These are phyloP conservation scores for Diabrotica virgifera DNA, from an alignment of 1,140 invertebrate genomes.

Conservation along the genomic window DNA sequence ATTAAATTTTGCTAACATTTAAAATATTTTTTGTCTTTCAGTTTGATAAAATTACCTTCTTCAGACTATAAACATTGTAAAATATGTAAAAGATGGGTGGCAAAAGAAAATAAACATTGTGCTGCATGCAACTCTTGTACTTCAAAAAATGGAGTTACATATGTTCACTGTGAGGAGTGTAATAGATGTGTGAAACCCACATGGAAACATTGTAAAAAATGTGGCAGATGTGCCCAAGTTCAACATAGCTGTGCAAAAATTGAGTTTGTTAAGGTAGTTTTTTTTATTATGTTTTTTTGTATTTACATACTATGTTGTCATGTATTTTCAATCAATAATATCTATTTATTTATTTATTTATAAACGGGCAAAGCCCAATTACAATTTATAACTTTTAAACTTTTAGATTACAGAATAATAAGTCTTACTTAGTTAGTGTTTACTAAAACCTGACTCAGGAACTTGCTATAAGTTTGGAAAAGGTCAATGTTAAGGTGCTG, in stretches of 20 bases:
- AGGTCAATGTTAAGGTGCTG: too few relatives aligned
- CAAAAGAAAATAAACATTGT: conserved; percentile 73
- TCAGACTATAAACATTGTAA: conserved; percentile 74
- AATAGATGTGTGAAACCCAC: conserved; percentile 79
- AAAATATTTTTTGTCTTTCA: conserved; percentile 44
- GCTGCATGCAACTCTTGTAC: conserved; percentile 68
- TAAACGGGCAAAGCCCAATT: too few relatives aligned
- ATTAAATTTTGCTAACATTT: too few relatives aligned
- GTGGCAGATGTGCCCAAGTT: conserved; percentile 62
- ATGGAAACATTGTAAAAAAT: conserved; percentile 74
- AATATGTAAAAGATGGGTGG: conserved; percentile 68
- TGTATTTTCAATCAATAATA: too few relatives aligned
- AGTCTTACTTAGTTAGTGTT: too few relatives aligned
- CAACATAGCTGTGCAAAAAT: conserved; percentile 61
- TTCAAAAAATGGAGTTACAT: conserved; percentile 77
- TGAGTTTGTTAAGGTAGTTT: conserved; percentile 44
- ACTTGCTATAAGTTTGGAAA: too few relatives aligned
- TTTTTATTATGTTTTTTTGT: too few relatives aligned
- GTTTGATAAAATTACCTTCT: conserved; percentile 59
- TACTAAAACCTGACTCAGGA: too few relatives aligned
- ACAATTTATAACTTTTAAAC: too few relatives aligned
- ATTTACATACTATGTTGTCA: too few relatives aligned
- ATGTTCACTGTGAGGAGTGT: conserved; percentile 74
- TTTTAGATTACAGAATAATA: too few relatives aligned
- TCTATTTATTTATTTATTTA: too few relatives aligned